These are phyloP conservation scores for Girardia tigrina DNA, from an alignment of 2,888 invertebrate genomes.

Conservation along the genomic window DNA sequence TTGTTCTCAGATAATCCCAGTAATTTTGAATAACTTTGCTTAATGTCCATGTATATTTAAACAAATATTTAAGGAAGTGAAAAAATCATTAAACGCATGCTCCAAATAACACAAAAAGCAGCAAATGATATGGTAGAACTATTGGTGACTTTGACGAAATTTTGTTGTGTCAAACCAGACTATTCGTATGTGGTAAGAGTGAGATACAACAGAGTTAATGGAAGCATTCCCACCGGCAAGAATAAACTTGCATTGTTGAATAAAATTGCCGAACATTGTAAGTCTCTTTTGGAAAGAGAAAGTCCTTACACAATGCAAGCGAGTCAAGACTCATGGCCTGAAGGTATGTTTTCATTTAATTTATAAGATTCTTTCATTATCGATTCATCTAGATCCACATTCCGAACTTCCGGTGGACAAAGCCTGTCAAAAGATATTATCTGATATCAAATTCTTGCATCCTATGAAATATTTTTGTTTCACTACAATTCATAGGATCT, in stretches of 20 bases:
- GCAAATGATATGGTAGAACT: constrained; percentile 10
- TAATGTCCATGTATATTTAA: background rate
- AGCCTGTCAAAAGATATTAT: background rate
- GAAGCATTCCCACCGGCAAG: background rate
- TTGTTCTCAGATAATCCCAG: background rate
- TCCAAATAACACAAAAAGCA: constrained; percentile 5
- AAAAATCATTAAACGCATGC: constrained; percentile 7
- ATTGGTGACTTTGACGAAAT: background rate
- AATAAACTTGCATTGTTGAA: constrained; percentile 16
- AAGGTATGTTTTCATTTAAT: background rate
- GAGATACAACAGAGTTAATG: background rate
- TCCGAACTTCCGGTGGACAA: background rate
- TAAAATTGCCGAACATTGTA: constrained; percentile 10
- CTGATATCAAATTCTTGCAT: background rate
- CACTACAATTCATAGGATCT: background rate
- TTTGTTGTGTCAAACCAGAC: background rate
- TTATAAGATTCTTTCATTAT: background rate
- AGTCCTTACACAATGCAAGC: constrained; percentile 1
- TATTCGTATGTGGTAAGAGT: background rate
- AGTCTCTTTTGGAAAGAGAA: background rate
- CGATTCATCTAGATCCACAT: background rate
- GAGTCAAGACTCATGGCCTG: background rate
- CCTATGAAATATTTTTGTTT: constrained; percentile 18
- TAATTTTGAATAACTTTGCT: background rate
- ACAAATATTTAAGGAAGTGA: background rate